Conservation (phyloP, 2,888 invertebrate species). For the Epsilonema sp. region DNA sequence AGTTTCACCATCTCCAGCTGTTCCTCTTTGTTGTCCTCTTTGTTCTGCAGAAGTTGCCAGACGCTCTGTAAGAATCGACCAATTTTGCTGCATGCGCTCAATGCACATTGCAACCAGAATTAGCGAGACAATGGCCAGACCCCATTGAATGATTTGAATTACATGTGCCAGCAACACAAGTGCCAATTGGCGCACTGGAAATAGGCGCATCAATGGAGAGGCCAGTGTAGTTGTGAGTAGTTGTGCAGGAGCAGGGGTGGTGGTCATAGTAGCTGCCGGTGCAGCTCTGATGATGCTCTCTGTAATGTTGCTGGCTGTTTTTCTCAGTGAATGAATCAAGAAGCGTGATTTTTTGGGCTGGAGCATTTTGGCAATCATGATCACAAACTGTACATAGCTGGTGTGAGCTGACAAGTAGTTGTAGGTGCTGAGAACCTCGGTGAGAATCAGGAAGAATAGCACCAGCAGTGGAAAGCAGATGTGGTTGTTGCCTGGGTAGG, state of each 20-base stretch:
- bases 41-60: too few species aligned
- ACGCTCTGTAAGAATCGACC: too few species aligned
- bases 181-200: neutral
- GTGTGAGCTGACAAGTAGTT: conserved; percentile 1
- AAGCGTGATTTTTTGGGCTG: too few species aligned
- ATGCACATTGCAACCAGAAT: neutral
- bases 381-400: neutral
- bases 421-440: neutral
- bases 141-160: conserved; percentile 1
- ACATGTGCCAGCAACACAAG: neutral
- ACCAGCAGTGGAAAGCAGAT: neutral
- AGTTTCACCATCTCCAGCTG: too few species aligned
- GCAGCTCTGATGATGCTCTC: too few species aligned
- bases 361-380: neutral
- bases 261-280: neutral
- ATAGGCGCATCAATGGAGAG: too few species aligned
- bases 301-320: too few species aligned
- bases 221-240: neutral
- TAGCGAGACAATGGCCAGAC: neutral
- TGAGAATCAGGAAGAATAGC: neutral
- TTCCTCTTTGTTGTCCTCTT: too few species aligned
- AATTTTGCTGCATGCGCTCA: neutral
- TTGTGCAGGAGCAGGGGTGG: neutral
- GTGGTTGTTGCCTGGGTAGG: neutral
- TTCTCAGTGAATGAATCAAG: too few species aligned